Evolutionary conservation across 2,888 invertebrate genomes (phyloP), one percentile per base, ranked within the genome.

Genomic region (Seladonia tumulorum): DNA sequence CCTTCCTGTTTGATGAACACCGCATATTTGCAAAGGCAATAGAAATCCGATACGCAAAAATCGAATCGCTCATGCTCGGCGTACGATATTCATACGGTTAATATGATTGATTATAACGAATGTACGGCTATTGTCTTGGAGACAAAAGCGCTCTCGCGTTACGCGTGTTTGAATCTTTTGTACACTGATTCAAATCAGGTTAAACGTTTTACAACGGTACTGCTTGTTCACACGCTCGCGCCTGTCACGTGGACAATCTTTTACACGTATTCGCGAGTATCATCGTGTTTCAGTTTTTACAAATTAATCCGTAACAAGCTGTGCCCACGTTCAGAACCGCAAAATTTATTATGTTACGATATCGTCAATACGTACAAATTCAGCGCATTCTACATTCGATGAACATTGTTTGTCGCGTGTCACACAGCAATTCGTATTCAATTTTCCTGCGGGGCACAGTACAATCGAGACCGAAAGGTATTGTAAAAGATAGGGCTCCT

Each of bases 401-500:
- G 12, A 45, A 1, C 25, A 14, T 12, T n/a, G 0, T 35, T 45
- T 16, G 7, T 45, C 70, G 53, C 25, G 8, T 68, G 39, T 68
- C 10, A 68, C 18, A 39, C 22, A 39, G 18, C 39, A 68, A 68
- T 39, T 68, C 39, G 22, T 4, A 68, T 18, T 35, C 35, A 63
- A 35, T 63, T 63, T 12, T n/a, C 14, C n/a, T 7, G 5, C 5
- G 1, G n/a, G 2, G n/a, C 12, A 22, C 14, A 29, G n/a, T 5
- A 25, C 18, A 18, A 39, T 0, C 12, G 18, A 4, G 10, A n/a
- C 22, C 10, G 14, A 47, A 66, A 14, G 16, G 12, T 22, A 57
- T 18, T 42, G 53, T 25, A 57, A 60, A n/a, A 49, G 63, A 76
- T 57, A 63, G 78, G 72, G 29, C 60, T 76, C 18, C 47, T 42